Conservation (phyloP, 2,888 invertebrate species). For the Oscheius onirici region DNA sequence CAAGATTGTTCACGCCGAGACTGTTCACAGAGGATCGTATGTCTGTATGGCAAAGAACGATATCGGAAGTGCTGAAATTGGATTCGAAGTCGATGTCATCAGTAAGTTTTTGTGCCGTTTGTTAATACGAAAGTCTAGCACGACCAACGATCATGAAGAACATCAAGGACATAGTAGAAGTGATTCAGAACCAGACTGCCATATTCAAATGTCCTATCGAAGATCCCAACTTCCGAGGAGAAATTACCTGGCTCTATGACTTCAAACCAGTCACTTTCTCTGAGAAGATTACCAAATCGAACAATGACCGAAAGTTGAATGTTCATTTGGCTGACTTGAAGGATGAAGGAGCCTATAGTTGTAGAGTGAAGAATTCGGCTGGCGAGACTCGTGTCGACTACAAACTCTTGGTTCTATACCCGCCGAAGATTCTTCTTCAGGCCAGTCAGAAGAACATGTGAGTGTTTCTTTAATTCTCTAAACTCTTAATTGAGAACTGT, state of each 20-base stretch:
- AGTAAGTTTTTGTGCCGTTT: conserved; percentile 60
- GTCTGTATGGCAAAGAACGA: conserved; percentile 64
- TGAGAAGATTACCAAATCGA: conserved; percentile 33
- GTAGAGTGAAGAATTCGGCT: conserved; percentile 67
- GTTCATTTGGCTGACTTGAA: conserved; percentile 42
- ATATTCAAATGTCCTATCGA: conserved; percentile 73
- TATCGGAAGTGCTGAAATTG: conserved; percentile 65
- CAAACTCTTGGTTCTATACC: conserved; percentile 71
- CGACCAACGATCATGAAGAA: conserved; percentile 74
- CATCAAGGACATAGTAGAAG: conserved; percentile 69
- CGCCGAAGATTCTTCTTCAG: conserved; percentile 65
- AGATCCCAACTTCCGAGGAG: conserved; percentile 59
- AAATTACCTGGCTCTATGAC: conserved; percentile 60
- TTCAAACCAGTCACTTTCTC: conserved; percentile 36
- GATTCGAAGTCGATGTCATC: conserved; percentile 76
- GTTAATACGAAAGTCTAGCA: conserved; percentile 72
- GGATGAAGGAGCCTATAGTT: conserved; percentile 67
- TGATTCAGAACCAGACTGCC: conserved; percentile 72
- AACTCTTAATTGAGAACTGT: conserved; percentile 60
- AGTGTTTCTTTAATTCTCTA: background rate
- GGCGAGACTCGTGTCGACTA: conserved; percentile 73
- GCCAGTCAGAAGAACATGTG: conserved; percentile 65
- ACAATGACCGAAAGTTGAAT: conserved; percentile 44
- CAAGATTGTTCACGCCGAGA: conserved; percentile 62
- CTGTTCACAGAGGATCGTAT: conserved; percentile 50